These are phyloP conservation scores for Ptychodera flava DNA, from an alignment of 35 echinoderm and acorn worm genomes.

Conservation along the genomic window DNA sequence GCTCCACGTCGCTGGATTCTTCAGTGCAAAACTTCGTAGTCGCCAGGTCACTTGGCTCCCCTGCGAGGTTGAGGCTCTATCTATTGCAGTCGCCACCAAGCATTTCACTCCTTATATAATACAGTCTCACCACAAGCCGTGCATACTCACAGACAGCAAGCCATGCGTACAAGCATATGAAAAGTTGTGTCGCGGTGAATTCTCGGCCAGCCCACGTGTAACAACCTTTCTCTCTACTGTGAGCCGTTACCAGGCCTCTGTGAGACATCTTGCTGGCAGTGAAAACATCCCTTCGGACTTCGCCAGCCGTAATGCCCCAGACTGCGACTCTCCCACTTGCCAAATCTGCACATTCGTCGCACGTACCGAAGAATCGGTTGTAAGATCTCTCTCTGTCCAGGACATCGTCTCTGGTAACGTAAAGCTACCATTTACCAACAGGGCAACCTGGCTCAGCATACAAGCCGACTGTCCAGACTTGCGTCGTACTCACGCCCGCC, in stretches of 20 bases:
- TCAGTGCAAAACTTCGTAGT: slow-evolving; percentile 32
- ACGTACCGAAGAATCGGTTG: slow-evolving; percentile 13
- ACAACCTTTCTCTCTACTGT: slow-evolving; percentile 59
- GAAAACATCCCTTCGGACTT: slow-evolving; percentile 62
- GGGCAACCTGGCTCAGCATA: slow-evolving; percentile 36
- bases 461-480: slow-evolving; percentile 39
- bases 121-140: slow-evolving; percentile 2
- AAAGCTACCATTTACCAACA: slow-evolving; percentile 44
- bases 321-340: slow-evolving; percentile 43
- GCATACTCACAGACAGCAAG: slow-evolving; percentile 36
- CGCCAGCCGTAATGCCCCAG: slow-evolving; percentile 51
- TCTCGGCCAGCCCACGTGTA: slow-evolving; percentile 52
- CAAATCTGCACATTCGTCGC: slow-evolving; percentile 40
- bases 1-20: slow-evolving; percentile 31
- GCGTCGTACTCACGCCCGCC: slow-evolving; percentile 34
- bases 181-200: slow-evolving; percentile 42
- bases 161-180: slow-evolving; percentile 42
- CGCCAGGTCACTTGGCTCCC: slow-evolving; percentile 31
- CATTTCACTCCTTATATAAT: slow-evolving; percentile 45
- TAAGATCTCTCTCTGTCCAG: slow-evolving; percentile 15
- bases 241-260: slow-evolving; percentile 30
- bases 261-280: slow-evolving; percentile 57
- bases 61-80: slow-evolving; percentile 46
- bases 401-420: slow-evolving; percentile 42
- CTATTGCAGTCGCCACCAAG: slow-evolving; percentile 34